Evolutionary conservation across 2,888 invertebrate species (phyloP).

Genomic region (Cheilosia scutellata): DNA sequence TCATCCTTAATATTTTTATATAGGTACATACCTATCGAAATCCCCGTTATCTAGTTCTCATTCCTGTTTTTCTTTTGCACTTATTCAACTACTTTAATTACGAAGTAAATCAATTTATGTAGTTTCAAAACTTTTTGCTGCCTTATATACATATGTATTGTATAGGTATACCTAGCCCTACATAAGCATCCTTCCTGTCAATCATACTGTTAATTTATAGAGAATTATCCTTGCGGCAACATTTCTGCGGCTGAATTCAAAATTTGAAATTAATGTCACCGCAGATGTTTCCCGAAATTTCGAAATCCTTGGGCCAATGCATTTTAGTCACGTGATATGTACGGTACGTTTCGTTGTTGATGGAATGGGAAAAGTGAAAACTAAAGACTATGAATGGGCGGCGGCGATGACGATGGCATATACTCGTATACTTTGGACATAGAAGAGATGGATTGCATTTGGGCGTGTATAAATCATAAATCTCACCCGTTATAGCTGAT

Average conservation of each 20-base stretch:
- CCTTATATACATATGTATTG: no score
- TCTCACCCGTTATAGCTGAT: slow-evolving; percentile 14
- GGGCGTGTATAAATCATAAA: slow-evolving; percentile 42
- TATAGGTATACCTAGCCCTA: no score
- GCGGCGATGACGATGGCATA: slow-evolving; percentile 15
- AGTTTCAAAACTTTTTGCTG: no score
- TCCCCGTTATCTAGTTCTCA: no score
- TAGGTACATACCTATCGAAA: no score
- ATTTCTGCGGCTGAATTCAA: not conserved
- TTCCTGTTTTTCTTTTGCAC: no score
- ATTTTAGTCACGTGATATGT: slow-evolving; percentile 32
- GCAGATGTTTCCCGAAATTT: slow-evolving; percentile 25
- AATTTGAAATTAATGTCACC: slow-evolving; percentile 27
- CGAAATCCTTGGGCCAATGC: slow-evolving; percentile 8
- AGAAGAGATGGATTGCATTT: slow-evolving; percentile 28
- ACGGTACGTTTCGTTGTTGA: not conserved
- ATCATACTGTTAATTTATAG: not conserved
- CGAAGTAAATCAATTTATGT: no score
- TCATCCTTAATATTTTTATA: no score
- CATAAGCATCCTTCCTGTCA: not conserved
- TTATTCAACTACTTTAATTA: no score
- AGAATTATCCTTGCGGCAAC: not conserved
- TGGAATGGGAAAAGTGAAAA: not conserved
- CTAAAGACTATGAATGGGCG: not conserved
- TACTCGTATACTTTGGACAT: not conserved